phyloP scores from a whole-genome alignment of 2,113 vertebrate genomes.

The Seriola rivoliana region DNA sequence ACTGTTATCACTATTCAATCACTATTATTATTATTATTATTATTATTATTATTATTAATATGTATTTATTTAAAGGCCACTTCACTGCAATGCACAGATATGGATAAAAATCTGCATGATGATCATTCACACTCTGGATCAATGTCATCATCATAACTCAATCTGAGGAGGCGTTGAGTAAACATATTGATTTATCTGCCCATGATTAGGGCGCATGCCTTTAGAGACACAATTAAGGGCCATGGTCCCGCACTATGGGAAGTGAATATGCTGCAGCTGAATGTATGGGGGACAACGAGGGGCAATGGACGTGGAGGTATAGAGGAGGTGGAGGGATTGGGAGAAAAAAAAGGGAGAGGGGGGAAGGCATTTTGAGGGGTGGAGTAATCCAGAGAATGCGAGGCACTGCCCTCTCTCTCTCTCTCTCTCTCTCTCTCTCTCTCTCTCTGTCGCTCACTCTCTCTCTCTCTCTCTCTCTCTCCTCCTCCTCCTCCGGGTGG shows the following conservation, averaged over 20 bases:
- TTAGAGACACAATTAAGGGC: neutral
- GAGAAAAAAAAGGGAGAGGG: neutral
- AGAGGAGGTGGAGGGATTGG: neutral
- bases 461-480: neutral
- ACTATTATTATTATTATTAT: too few relatives aligned
- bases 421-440: neutral
- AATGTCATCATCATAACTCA: constrained; percentile 41
- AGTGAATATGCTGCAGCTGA: neutral
- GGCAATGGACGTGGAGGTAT: too few relatives aligned
- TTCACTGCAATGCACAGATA: constrained; percentile 7
- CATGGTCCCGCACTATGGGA: neutral
- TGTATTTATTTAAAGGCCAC: too few relatives aligned
- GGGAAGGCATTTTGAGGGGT: constrained; percentile 45
- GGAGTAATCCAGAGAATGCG: constrained; percentile 70
- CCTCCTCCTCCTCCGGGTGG: constrained; percentile 54
- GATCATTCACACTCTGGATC: constrained; percentile 32
- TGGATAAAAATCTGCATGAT: neutral
- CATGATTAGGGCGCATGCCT: constrained; percentile 14
- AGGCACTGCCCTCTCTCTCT: constrained; percentile 29
- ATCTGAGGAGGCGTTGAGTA: constrained; percentile 11
- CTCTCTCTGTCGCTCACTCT: constrained; percentile 15
- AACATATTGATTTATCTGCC: constrained; percentile 47
- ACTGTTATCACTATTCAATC: too few relatives aligned
- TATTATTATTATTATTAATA: too few relatives aligned
- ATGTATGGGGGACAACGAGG: too few relatives aligned